Conservation (phyloP, 2,113 vertebrate genomes). For the Amphilophus citrinellus region DNA sequence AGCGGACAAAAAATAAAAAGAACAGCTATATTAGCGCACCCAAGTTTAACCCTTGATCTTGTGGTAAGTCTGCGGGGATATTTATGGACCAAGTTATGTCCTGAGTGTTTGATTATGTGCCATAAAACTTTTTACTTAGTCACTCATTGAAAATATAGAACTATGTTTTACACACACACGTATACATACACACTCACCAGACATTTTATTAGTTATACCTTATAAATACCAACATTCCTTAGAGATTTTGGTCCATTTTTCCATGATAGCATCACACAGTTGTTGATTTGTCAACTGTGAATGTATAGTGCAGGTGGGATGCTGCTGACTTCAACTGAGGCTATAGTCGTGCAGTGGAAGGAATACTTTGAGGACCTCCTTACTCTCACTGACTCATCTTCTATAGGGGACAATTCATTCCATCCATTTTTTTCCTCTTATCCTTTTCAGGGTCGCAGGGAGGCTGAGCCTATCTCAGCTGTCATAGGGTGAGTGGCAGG, state of each 20-base stretch:
- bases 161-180: neutral
- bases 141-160: neutral
- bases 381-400: too few relatives aligned
- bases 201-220: neutral
- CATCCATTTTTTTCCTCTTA: too few relatives aligned
- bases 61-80: neutral
- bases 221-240: neutral
- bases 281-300: neutral
- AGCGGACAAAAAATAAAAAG: neutral
- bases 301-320: too few relatives aligned
- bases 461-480: too few relatives aligned
- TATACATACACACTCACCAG: neutral
- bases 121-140: neutral
- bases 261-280: too few relatives aligned
- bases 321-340: too few relatives aligned
- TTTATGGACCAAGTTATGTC: neutral
- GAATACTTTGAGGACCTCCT: too few relatives aligned
- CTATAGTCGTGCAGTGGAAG: too few relatives aligned
- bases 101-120: rapidly evolving
- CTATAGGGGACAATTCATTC: too few relatives aligned
- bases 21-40: neutral
- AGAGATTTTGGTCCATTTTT: neutral
- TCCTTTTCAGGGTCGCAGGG: too few relatives aligned
- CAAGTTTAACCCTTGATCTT: conserved; percentile 14
- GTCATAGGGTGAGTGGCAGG: too few relatives aligned